Base-by-base conservation (phyloP, 2,797 vertebrate genomes). In the Sebastes hubbsi region DNA sequence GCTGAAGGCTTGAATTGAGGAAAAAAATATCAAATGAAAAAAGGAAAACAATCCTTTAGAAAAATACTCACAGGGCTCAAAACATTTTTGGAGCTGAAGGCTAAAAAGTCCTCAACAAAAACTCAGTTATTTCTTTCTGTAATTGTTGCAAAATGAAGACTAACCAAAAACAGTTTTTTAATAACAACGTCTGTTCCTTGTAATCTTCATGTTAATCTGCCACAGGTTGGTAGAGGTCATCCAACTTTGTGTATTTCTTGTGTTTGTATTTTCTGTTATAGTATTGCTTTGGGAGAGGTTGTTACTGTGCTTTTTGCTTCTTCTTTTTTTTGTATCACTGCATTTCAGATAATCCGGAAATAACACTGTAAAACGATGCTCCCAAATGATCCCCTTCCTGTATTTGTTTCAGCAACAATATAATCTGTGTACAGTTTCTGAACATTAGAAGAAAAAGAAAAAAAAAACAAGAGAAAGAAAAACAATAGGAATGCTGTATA, bases 221-320 rank as follows among this genome's bases (percentile, higher is more conserved):
- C 79, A 84, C 60, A 36, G 61, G 78, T 60, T 77, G 86, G 80
- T 77, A 77, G 74, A 83, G 2, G 22, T 88, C 72, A 49, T 34
- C 61, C 38, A 24, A 55, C 36, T 52, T 32, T 59, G 30, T 77
- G 13, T 74, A 8, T 81, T 66, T 80, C 52, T 10, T 73, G n/a
- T 60, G 38, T 74, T 83, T 80, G 24, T 70, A 10, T 73, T 78
- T 81, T 60, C 52, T 78, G 61, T 42, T 72, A 20, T 71, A 30
- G 10, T 34, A 22, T 76, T 81, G 75, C 75, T 90, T 90, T 78
- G 36, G 63, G 64, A 70, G 79, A 64, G 5, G 34, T 22, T 77
- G 66, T 89, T 80, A 38, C 30, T 67, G 1, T 34, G 27, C 77
- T 60, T 67, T 80, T 38, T 72, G 38, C 62, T 56, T 78, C 38